phyloP scores from a whole-genome alignment of 2,888 invertebrate genomes.

The Pilophorus perplexus region DNA sequence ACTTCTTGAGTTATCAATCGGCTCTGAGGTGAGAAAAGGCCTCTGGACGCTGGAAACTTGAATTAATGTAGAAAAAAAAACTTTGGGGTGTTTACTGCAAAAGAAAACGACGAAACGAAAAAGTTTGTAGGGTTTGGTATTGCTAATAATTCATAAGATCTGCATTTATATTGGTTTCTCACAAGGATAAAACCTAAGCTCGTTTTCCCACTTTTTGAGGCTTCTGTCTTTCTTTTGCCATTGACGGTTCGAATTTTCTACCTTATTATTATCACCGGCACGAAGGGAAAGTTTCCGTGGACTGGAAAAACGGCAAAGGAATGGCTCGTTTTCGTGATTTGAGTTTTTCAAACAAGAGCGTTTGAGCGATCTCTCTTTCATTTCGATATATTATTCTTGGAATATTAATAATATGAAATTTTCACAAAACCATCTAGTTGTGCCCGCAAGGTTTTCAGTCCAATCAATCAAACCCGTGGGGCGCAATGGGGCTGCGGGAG shows the following conservation, averaged over 20 bases:
- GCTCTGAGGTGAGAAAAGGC: background rate
- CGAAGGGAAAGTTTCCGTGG: no score
- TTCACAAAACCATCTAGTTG: no score
- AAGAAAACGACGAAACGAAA: conserved; percentile 23
- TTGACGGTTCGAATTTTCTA: conserved; percentile 23
- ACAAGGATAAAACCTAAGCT: conserved; percentile 26
- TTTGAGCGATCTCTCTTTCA: no score
- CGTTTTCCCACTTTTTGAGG: conserved; percentile 6
- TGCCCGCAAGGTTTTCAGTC: no score
- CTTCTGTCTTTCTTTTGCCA: conserved; percentile 18
- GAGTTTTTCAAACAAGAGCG: no score
- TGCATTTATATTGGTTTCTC: conserved; percentile 40
- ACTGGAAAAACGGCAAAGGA: no score
- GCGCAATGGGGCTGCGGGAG: no score
- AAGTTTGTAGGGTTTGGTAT: conserved; percentile 39
- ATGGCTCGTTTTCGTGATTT: no score
- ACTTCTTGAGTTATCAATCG: conserved; percentile 1
- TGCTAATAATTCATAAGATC: conserved; percentile 40
- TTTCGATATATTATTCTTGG: no score
- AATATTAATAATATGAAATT: no score
- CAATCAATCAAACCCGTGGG: no score
- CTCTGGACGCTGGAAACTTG: background rate
- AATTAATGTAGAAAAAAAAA: conserved; percentile 10
- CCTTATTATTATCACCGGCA: conserved; percentile 22
- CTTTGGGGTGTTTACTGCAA: conserved; percentile 3